These are phyloP conservation scores for Dioctria linearis DNA, from an alignment of 2,888 invertebrate species.

Conservation along the genomic window DNA sequence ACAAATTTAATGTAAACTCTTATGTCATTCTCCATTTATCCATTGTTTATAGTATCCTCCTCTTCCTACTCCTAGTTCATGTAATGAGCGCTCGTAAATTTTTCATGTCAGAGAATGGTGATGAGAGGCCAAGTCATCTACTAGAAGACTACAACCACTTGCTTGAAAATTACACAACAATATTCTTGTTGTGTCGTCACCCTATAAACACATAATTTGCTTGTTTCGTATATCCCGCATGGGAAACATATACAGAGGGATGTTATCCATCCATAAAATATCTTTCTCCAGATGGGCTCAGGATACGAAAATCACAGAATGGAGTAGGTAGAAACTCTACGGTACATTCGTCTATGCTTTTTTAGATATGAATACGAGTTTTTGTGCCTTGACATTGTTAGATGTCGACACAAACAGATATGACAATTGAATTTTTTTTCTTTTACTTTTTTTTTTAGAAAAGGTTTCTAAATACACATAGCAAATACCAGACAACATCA, in stretches of 20 bases:
- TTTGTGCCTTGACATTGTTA: conserved; percentile 23
- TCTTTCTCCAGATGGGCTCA: background rate
- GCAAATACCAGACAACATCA: background rate
- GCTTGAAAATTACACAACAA: background rate
- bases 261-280: conserved; percentile 3
- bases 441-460: background rate
- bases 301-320: background rate
- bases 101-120: background rate
- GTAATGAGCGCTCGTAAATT: background rate
- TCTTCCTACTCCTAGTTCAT: background rate
- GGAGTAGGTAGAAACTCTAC: background rate
- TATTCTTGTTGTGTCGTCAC: background rate
- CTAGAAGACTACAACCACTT: background rate
- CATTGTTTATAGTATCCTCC: background rate
- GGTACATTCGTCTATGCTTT: conserved; percentile 14
- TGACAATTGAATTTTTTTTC: background rate
- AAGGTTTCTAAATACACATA: conserved; percentile 6
- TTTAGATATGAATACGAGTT: conserved; percentile 24
- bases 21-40: background rate
- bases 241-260: background rate
- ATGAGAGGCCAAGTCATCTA: background rate
- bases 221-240: background rate
- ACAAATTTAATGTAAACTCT: background rate
- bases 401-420: conserved; percentile 26
- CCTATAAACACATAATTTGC: background rate